Conservation (phyloP, 2,113 vertebrate species). For the Conger conger region DNA sequence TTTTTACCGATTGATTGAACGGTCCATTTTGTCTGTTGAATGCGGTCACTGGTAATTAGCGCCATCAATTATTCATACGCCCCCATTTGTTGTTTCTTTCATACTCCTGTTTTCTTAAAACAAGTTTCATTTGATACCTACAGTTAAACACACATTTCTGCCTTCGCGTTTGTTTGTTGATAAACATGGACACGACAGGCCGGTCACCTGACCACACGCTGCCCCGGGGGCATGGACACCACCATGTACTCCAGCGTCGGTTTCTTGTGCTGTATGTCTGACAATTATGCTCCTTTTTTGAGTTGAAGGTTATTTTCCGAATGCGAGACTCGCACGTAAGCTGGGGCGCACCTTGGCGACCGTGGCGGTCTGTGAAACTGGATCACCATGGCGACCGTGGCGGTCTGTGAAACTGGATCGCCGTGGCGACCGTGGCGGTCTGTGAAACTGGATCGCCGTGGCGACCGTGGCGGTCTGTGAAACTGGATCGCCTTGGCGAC, state of each 20-base stretch:
- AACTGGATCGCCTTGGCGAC: neutral
- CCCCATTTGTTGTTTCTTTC: neutral
- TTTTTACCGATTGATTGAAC: conserved; percentile 1
- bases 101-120: neutral
- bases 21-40: neutral
- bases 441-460: too few relatives aligned
- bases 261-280: too few relatives aligned
- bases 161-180: neutral
- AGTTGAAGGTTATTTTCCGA: neutral
- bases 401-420: neutral
- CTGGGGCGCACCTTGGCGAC: neutral
- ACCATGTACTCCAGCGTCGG: too few relatives aligned
- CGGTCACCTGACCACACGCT: neutral
- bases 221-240: too few relatives aligned
- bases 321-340: neutral
- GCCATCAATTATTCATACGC: neutral
- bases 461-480: neutral
- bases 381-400: too few relatives aligned
- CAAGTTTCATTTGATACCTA: neutral
- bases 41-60: neutral
- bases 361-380: too few relatives aligned
- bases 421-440: neutral
- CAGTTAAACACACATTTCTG: neutral
- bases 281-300: neutral
- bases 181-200: neutral